Base-by-base conservation (phyloP, 2,888 invertebrate genomes). In the Ditula angustiorana region DNA sequence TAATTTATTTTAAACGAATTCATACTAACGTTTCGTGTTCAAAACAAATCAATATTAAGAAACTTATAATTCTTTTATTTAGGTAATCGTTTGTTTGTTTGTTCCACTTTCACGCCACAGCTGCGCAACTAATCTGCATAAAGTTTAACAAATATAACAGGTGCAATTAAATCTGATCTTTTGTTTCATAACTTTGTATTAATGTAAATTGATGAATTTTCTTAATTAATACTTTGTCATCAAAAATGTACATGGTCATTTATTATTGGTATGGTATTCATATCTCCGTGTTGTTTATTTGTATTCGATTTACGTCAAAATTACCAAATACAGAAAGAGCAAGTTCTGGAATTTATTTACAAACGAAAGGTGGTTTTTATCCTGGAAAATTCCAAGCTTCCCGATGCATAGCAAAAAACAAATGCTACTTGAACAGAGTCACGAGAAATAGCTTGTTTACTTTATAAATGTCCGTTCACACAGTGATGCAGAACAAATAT, bases 41-140 rank as follows among this genome's bases (percentile, higher is more conserved):
- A 21, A 24, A n/a, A 2, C 16, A 1, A 53, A 23, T 11, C 19
- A 49, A 30, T 19, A 50, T 30, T 11, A 19, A 46, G 21, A 30
- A 33, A 53, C 7, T 21, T 21, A 23, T 53, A 33, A n/a, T 21
- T 8, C 21, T 33, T 35, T 35, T 23, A 53, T 53, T 23, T 35
- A 21, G 52, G 35, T 53, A 35, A 53, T 35, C 35, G 13, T 35
- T 53, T 35, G 33, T 53, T 53, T 35, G 53, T 35, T 21, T 19
- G 50, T 30, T 50, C 53, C 53, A 53, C 35, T 35, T 53, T 53
- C 35, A 35, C 35, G 11, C 4, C 2, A 13, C 13, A 53, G 23
- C 33, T 33, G 53, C 35, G 53, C 23, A 53, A 52, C 52, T 52
- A 52, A 52, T 52, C 21, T 21, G 21, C 52, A 33, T 52, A 33